These are phyloP conservation scores for Vidua chalybeata DNA, from an alignment of 2,113 vertebrate species.

Conservation along the genomic window DNA sequence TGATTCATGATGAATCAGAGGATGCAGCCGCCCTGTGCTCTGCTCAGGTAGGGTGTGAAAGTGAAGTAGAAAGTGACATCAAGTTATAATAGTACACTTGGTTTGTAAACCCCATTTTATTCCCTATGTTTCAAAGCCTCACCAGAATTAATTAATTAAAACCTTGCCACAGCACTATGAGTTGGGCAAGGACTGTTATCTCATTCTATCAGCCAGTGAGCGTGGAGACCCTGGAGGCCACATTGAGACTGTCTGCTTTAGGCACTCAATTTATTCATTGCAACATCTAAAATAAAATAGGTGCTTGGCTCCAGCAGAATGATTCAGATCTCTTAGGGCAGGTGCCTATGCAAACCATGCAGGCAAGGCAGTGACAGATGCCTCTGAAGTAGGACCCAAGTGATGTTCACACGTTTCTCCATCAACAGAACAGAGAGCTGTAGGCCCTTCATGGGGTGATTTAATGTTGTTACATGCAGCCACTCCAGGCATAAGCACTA, in stretches of 20 bases:
- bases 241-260: conserved; percentile 10
- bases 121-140: background rate
- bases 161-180: background rate
- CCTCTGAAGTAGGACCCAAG: background rate
- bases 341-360: background rate
- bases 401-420: background rate
- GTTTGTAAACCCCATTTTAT: background rate
- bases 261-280: background rate
- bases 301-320: background rate
- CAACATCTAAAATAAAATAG: background rate
- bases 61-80: background rate
- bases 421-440: background rate
- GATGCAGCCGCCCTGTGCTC: background rate
- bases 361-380: background rate
- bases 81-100: background rate
- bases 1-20: background rate
- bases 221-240: background rate
- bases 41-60: background rate
- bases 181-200: background rate
- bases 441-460: background rate
- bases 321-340: conserved; percentile 11
- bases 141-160: conserved; percentile 22
- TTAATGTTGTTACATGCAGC: background rate
- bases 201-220: background rate
- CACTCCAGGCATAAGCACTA: background rate